phyloP scores from a whole-genome alignment of 2,113 vertebrate genomes.

The Atlantisia rogersi region DNA sequence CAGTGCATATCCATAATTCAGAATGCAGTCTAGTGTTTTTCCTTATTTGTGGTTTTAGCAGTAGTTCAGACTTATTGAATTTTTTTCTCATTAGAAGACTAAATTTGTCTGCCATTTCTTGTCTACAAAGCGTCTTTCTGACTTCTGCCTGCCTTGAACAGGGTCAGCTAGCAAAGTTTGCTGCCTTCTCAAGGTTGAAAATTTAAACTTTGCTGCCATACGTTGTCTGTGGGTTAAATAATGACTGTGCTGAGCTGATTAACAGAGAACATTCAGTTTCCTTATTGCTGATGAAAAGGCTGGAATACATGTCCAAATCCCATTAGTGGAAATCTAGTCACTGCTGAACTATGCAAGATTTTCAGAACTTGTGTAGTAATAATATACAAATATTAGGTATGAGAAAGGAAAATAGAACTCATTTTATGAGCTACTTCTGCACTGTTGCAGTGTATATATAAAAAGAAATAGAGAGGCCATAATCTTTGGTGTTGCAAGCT shows the following conservation, averaged over 20 bases:
- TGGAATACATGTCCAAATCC: neutral
- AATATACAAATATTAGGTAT: neutral
- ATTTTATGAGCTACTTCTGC: neutral
- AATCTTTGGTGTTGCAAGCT: neutral
- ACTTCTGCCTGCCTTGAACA: constrained; percentile 25
- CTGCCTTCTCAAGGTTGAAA: constrained; percentile 10
- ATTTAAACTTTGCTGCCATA: constrained; percentile 41
- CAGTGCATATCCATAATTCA: neutral
- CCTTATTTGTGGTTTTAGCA: neutral
- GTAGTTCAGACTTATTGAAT: neutral
- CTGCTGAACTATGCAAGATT: constrained; percentile 9
- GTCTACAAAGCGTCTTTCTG: neutral
- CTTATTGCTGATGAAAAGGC: constrained; percentile 47
- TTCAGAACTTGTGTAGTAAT: neutral
- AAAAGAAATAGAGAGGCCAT: neutral
- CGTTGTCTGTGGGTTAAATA: constrained; percentile 36
- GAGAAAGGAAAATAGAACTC: neutral
- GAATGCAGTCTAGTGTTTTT: neutral
- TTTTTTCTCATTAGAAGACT: neutral
- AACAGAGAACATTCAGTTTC: constrained; percentile 40
- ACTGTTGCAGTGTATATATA: neutral
- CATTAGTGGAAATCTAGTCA: constrained; percentile 29
- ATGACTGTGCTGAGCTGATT: constrained; percentile 34
- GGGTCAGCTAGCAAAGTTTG: neutral
- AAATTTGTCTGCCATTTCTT: neutral